Evolutionary conservation across 2,113 vertebrate species (phyloP).

Genomic region (Spea multiplicata): DNA sequence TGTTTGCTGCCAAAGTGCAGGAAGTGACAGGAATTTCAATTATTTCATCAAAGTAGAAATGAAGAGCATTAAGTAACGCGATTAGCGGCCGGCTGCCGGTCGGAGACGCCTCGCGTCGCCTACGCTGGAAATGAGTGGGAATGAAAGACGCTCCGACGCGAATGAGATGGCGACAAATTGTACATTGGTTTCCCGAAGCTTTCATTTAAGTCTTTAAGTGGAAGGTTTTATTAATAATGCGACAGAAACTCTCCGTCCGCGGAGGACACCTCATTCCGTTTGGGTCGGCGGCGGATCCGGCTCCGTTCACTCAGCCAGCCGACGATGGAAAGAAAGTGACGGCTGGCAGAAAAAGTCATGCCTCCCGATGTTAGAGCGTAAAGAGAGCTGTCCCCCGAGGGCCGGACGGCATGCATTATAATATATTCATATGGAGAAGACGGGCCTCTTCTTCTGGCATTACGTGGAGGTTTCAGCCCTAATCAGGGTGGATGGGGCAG

Average conservation of each 20-base stretch:
- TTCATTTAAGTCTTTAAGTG: slow-evolving; percentile 99
- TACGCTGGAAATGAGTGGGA: slow-evolving; percentile 96
- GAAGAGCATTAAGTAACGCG: slow-evolving; percentile 99
- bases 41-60: slow-evolving; percentile 99
- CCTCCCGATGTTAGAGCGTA: too few species aligned
- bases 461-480: too few species aligned
- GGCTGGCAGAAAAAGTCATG: not conserved
- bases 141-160: slow-evolving; percentile 95
- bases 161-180: slow-evolving; percentile 98
- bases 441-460: too few species aligned
- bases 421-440: too few species aligned
- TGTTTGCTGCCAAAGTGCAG: slow-evolving; percentile 89
- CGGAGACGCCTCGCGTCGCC: slow-evolving; percentile 96
- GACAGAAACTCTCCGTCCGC: slow-evolving; percentile 65
- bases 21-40: slow-evolving; percentile 99
- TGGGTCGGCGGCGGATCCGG: too few species aligned
- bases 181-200: slow-evolving; percentile 99
- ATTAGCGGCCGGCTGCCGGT: slow-evolving; percentile 87
- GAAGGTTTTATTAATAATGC: slow-evolving; percentile 97
- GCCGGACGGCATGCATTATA: too few species aligned
- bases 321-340: not conserved
- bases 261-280: not conserved
- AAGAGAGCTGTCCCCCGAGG: too few species aligned
- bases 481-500: too few species aligned
- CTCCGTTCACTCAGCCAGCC: slow-evolving; percentile 4